These are phyloP conservation scores for Coptodon rendalli DNA, from an alignment of 2,113 vertebrate genomes.

Conservation along the genomic window DNA sequence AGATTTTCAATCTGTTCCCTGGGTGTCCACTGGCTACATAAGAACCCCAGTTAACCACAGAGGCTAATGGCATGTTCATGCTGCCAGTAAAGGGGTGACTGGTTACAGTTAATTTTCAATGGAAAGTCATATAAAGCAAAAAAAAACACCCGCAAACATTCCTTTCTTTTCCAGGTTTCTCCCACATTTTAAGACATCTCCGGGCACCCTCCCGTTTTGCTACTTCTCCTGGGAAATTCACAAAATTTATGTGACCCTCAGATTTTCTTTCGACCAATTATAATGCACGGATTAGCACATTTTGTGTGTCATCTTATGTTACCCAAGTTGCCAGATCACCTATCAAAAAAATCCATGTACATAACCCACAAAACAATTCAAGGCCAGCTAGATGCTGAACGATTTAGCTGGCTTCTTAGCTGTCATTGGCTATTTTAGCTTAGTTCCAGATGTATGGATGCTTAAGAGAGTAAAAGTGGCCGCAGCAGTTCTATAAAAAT, in stretches of 20 bases:
- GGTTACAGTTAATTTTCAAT: not conserved
- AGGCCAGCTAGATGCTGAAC: not conserved
- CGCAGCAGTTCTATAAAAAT: accelerated
- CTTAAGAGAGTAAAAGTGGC: not conserved
- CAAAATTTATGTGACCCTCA: not conserved
- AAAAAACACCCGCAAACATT: not conserved
- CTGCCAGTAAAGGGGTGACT: not conserved
- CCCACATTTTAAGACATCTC: not conserved
- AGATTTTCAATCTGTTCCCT: not conserved
- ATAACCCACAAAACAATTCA: not conserved
- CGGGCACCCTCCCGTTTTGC: not conserved
- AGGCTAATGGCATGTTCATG: not conserved
- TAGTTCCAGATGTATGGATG: not conserved
- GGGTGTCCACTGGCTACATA: not conserved
- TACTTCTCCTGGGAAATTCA: not conserved
- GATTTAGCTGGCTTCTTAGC: not conserved
- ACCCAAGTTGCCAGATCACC: not conserved
- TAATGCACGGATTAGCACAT: not conserved
- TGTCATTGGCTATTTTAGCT: not conserved
- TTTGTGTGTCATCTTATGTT: not conserved
- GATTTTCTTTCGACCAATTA: not conserved
- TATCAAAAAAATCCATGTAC: not conserved
- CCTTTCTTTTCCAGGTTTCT: not conserved
- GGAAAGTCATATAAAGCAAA: not conserved
- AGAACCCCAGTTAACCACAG: not conserved